These are phyloP conservation scores for Cossypha dichroa DNA, from an alignment of 2,797 vertebrate species.

Conservation along the genomic window DNA sequence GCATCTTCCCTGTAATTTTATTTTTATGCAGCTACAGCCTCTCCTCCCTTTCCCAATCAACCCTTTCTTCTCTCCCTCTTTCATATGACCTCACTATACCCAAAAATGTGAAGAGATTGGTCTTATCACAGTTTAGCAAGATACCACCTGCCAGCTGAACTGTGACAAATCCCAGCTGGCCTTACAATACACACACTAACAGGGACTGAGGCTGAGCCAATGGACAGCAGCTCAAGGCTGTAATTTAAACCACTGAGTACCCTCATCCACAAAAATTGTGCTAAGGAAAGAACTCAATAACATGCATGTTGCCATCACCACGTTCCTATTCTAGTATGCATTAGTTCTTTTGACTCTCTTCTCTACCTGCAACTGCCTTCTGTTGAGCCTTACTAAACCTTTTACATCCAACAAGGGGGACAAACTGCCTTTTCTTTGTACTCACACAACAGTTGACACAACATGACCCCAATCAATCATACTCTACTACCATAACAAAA, in stretches of 20 bases:
- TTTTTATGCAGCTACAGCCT: neutral
- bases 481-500: neutral
- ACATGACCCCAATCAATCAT: neutral
- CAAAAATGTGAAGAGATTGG: slow-evolving; percentile 18
- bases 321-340: neutral
- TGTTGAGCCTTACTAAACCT: neutral
- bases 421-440: neutral
- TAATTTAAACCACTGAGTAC: neutral
- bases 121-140: slow-evolving; percentile 20
- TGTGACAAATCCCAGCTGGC: slow-evolving; percentile 45
- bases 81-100: neutral
- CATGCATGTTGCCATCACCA: neutral
- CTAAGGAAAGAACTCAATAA: neutral
- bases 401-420: neutral
- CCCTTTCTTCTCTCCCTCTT: neutral
- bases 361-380: neutral
- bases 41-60: neutral
- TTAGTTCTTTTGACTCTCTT: neutral
- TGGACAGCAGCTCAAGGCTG: neutral
- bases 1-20: neutral
- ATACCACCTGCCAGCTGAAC: slow-evolving; percentile 36
- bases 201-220: neutral
- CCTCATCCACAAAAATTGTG: neutral
- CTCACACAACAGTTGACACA: neutral
- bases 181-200: neutral